These are phyloP conservation scores for Stictonetta naevosa DNA, from an alignment of 2,113 vertebrate species.

Conservation along the genomic window DNA sequence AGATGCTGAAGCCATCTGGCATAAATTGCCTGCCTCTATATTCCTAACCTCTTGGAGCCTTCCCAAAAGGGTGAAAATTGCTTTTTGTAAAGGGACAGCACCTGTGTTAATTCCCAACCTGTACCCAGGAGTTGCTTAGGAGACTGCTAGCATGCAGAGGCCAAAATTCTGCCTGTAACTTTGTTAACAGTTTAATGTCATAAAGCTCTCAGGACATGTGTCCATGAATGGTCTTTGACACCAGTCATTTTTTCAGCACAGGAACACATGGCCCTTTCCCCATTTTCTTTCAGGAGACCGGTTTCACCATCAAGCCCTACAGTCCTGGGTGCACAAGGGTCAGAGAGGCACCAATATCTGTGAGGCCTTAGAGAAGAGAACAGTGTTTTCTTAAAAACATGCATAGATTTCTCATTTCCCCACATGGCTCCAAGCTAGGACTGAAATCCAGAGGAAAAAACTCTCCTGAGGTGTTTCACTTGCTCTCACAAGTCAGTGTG, in stretches of 20 bases:
- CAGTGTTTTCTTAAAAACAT: not conserved
- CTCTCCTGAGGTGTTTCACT: not conserved
- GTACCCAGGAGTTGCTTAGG: not conserved
- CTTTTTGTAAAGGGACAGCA: not conserved
- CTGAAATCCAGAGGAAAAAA: not conserved
- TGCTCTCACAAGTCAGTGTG: not conserved
- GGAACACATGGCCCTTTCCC: not conserved
- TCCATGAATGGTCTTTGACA: rapidly evolving
- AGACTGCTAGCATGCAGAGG: not conserved
- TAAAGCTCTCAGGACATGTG: not conserved
- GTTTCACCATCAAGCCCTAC: not conserved
- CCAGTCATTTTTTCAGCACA: not conserved
- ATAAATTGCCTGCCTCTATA: not conserved
- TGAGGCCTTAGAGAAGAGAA: not conserved
- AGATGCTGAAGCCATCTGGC: not conserved
- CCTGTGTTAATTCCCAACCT: not conserved
- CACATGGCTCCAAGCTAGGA: not conserved
- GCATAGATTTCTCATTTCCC: not conserved
- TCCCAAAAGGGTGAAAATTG: not conserved
- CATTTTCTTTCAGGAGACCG: not conserved
- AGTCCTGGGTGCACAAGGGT: not conserved
- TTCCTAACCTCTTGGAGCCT: not conserved
- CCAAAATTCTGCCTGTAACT: not conserved
- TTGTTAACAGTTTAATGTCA: not conserved
- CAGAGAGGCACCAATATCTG: not conserved